These are phyloP conservation scores for Neosilurus hyrtlii DNA, from an alignment of 2,797 vertebrate species.

Conservation along the genomic window DNA sequence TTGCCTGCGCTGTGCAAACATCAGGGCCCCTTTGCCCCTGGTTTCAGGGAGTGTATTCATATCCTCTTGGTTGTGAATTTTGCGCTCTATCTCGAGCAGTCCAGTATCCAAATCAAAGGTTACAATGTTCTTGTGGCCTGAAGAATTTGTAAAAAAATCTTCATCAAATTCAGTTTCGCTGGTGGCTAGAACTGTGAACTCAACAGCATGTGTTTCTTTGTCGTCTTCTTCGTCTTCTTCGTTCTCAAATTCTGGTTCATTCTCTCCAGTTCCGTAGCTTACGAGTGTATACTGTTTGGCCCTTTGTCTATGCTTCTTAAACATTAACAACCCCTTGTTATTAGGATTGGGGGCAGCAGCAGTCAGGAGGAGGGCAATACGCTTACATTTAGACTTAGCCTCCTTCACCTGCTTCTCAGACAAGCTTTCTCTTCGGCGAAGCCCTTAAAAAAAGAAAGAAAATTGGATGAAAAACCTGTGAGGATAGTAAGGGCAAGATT, in stretches of 20 bases:
- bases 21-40: slow-evolving; percentile 91
- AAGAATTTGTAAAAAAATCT: slow-evolving; percentile 77
- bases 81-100: slow-evolving; percentile 84
- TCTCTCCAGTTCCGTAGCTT: slow-evolving; percentile 96
- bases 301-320: slow-evolving; percentile 93
- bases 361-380: slow-evolving; percentile 92
- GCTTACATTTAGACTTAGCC: slow-evolving; percentile 98
- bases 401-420: slow-evolving; percentile 98
- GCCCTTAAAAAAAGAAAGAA: slow-evolving; percentile 71
- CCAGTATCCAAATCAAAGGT: slow-evolving; percentile 88
- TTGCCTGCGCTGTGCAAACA: slow-evolving; percentile 91
- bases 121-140: slow-evolving; percentile 73
- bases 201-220: slow-evolving; percentile 72
- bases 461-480: slow-evolving; percentile 13
- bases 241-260: slow-evolving; percentile 76
- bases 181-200: slow-evolving; percentile 79
- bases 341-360: slow-evolving; percentile 87
- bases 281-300: slow-evolving; percentile 94
- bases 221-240: slow-evolving; percentile 64
- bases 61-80: slow-evolving; percentile 72
- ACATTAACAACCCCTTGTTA: slow-evolving; percentile 98
- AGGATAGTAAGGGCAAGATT: neutral
- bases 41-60: slow-evolving; percentile 91
- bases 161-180: slow-evolving; percentile 83
- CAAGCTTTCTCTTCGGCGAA: slow-evolving; percentile 90